These are phyloP conservation scores for Anorthoa munda DNA, from an alignment of 2,888 invertebrate species.

Conservation along the genomic window DNA sequence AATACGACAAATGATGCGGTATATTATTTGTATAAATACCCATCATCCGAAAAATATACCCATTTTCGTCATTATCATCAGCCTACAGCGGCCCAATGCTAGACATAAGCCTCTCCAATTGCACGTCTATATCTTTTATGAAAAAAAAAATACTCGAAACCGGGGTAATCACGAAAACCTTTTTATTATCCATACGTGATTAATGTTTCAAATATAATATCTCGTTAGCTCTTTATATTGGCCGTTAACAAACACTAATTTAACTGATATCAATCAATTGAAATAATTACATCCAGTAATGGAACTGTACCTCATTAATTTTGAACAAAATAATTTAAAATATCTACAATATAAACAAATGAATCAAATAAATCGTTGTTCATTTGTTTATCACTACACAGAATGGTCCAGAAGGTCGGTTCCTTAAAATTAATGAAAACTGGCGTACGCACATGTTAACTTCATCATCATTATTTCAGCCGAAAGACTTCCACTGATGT, in stretches of 20 bases:
- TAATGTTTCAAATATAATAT: background rate
- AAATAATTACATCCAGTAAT: constrained; percentile 28
- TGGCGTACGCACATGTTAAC: no score
- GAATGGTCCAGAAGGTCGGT: background rate
- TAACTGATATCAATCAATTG: constrained; percentile 10
- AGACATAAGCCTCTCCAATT: no score
- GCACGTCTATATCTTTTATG: no score
- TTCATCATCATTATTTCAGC: background rate
- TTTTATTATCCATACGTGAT: background rate
- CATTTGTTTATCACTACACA: constrained; percentile 12
- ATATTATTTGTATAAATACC: no score
- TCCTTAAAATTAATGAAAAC: background rate
- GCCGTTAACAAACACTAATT: constrained; percentile 10
- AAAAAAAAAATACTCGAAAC: no score
- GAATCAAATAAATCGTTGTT: constrained; percentile 25
- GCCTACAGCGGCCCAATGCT: no score
- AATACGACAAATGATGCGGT: no score
- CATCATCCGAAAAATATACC: no score
- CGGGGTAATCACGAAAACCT: background rate
- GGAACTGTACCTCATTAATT: constrained; percentile 17
- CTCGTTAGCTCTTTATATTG: background rate
- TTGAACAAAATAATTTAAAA: constrained; percentile 11
- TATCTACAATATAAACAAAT: constrained; percentile 15
- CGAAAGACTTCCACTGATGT: background rate
- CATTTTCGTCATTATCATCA: no score